Evolutionary conservation across 2,797 vertebrate genomes (phyloP), one percentile per base, ranked within the genome.

Genomic region (Notoglanidium macrostoma): DNA sequence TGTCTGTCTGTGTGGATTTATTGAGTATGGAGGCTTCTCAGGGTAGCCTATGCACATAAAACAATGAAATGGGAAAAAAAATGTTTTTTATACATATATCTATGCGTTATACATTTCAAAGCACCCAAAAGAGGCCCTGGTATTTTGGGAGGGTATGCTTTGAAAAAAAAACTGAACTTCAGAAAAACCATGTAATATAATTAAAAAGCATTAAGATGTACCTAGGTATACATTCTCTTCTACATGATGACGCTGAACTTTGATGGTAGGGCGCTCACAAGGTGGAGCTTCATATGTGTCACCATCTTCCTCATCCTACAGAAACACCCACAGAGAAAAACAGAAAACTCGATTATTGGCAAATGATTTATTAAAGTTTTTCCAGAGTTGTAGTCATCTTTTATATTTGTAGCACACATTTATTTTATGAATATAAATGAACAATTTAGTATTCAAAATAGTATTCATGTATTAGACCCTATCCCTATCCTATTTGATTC

Each of bases 241-340:
- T 61, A 90, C 88, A 83, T 90, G 90, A 68, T 87, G 93, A 59
- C 74, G 92, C 15, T 92, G 93, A 63, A 95, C 92, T 88, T 94
- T 95, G 7, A 91, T 59, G 29, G 90, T 73, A 0, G 89, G 89
- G 21, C 92, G 93, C 54, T 95, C 95, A 91, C 93, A 95, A 0
- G 96, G 96, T 40, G 95, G 95, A 0, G 83, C 93, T 88, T 96
- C 95, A 90, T 96, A 96, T 88, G 92, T 96, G 89, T 94, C 94
- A 3, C 90, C 21, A 23, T 80, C 85, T 0, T 95, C 95, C 1
- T 95, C 95, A 57, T 95, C 94, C 94, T 95, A 90, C 26, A 87
- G 29, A 87, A 17, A 59, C 61, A 89, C 7, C 55, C 21, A 84
- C 26, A 83, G 63, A 49, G 10, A 57, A 85, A 74, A n/a, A 89